A percentile compares a stretch with the other conserved stretches of the same genome.
phyloP scores from a whole-genome alignment of 35 echinoderm and acorn worm genomes.

The Ophioderma brevispina region DNA sequence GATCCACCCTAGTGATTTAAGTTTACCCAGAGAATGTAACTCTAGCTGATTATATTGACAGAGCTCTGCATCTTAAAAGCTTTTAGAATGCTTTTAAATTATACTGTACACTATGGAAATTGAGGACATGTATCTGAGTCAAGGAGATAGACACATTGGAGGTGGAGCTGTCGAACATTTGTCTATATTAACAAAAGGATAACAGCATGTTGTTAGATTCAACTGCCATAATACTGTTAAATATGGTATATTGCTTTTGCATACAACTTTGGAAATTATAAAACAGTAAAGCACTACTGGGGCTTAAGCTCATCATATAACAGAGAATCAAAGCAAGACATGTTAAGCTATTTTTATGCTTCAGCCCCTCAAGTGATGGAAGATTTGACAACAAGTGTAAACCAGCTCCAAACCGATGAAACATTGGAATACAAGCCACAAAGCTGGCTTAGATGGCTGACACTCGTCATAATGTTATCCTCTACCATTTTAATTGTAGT shows the following conservation, averaged over 20 bases:
- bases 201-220: too few species aligned
- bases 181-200: too few species aligned
- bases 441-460: neutral
- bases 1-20: neutral
- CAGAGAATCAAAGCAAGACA: neutral
- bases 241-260: too few species aligned
- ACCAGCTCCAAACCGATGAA: neutral
- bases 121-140: neutral
- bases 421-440: neutral
- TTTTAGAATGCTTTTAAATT: neutral
- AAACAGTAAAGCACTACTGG: too few species aligned
- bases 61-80: neutral
- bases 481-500: constrained; percentile 71
- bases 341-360: neutral
- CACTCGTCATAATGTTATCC: constrained; percentile 49
- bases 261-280: too few species aligned
- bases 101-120: neutral
- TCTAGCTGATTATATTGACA: neutral
- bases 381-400: neutral
- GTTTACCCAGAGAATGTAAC: neutral
- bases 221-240: too few species aligned
- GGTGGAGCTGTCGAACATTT: too few species aligned
- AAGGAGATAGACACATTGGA: too few species aligned
- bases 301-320: too few species aligned
- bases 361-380: neutral